Conservation (phyloP, 2,888 invertebrate species). For the Calameuta idolon region DNA sequence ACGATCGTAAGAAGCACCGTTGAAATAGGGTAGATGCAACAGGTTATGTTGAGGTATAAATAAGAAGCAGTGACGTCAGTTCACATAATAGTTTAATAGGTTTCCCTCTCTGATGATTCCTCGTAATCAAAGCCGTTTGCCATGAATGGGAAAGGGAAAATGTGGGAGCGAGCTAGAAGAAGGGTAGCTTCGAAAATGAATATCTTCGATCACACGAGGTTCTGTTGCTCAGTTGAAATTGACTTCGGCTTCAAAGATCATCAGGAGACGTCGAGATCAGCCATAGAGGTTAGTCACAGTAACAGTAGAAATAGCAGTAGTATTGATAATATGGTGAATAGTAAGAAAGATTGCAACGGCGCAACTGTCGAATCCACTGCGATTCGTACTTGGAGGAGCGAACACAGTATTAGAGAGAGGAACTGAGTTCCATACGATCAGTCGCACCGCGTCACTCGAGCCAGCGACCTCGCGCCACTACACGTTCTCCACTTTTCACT, state of each 20-base stretch:
- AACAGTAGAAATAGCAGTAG: not conserved
- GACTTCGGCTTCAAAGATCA: not conserved
- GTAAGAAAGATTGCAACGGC: not conserved
- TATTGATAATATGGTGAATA: not conserved
- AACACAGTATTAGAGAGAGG: not conserved
- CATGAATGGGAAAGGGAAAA: not conserved
- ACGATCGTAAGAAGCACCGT: not conserved
- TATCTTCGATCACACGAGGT: not conserved
- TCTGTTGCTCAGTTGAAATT: not conserved
- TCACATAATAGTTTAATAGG: not conserved
- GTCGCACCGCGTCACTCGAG: constrained; percentile 60
- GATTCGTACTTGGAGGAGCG: not conserved
- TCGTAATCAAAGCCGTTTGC: not conserved
- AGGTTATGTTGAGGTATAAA: not conserved
- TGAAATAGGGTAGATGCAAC: not conserved
- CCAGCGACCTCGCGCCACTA: constrained; percentile 50
- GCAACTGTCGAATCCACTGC: not conserved
- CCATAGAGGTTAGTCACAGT: not conserved
- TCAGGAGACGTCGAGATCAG: not conserved
- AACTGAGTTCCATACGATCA: constrained; percentile 36
- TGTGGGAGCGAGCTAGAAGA: not conserved
- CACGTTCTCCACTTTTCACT: constrained; percentile 24
- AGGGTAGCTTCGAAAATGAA: not conserved
- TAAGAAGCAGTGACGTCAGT: not conserved
- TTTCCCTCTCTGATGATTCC: not conserved